phyloP scores from a whole-genome alignment of 2,888 invertebrate species.

The Machimus rusticus region DNA sequence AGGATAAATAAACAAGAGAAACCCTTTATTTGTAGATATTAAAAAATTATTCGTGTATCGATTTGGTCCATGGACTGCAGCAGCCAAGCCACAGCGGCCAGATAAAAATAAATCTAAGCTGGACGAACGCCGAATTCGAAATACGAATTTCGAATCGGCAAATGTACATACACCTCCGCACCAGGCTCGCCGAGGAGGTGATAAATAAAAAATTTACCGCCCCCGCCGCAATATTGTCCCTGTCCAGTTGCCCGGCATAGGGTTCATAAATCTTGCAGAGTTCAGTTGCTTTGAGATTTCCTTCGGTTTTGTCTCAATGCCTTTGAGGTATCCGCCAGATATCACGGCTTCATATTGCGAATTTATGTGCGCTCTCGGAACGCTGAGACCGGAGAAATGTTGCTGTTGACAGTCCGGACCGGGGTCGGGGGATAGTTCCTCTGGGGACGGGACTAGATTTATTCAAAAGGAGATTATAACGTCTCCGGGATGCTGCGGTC shows the following conservation, averaged over 20 bases:
- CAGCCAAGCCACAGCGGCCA: background rate
- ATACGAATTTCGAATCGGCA: background rate
- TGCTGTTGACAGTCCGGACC: background rate
- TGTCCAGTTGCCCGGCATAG: background rate
- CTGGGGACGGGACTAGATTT: background rate
- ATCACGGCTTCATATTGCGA: background rate
- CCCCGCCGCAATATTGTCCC: conserved; percentile 7
- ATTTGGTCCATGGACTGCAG: background rate
- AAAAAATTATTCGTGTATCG: conserved; percentile 34
- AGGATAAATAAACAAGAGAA: conserved; percentile 31
- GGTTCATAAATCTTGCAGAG: conserved; percentile 29
- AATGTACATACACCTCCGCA: background rate
- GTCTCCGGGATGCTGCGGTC: background rate
- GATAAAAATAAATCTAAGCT: conserved; percentile 34
- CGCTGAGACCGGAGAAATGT: conserved; percentile 1
- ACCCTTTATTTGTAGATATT: conserved; percentile 38
- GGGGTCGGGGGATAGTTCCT: background rate
- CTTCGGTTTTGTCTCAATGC: background rate
- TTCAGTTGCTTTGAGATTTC: conserved; percentile 34
- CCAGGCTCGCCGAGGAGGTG: background rate
- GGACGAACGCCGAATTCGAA: background rate
- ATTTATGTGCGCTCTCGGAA: background rate
- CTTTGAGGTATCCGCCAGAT: conserved; percentile 14
- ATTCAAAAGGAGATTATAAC: background rate
- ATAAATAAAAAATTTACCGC: conserved; percentile 19